These are phyloP conservation scores for Orthosia gothica DNA, from an alignment of 2,888 invertebrate genomes.

Conservation along the genomic window DNA sequence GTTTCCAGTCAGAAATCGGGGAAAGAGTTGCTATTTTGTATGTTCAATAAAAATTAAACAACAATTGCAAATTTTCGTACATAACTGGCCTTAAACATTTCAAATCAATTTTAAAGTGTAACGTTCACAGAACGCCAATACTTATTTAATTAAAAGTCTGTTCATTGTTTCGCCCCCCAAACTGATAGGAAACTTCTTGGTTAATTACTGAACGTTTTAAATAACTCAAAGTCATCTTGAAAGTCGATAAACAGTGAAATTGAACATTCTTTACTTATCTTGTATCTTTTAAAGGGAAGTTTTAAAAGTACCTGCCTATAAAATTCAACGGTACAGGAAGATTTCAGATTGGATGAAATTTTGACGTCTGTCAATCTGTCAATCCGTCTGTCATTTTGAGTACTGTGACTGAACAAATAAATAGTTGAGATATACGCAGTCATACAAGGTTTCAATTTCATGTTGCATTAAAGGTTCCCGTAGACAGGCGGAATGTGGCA, in stretches of 20 bases:
- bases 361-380: neutral
- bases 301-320: slow-evolving; percentile 3
- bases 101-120: slow-evolving; percentile 76
- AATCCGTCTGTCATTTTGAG: too few relatives aligned
- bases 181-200: slow-evolving; percentile 71
- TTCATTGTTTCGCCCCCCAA: slow-evolving; percentile 71
- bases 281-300: slow-evolving; percentile 35
- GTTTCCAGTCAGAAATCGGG: too few relatives aligned
- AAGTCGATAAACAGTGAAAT: slow-evolving; percentile 68
- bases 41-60: slow-evolving; percentile 3
- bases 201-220: slow-evolving; percentile 78
- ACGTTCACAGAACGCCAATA: slow-evolving; percentile 78
- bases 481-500: too few relatives aligned
- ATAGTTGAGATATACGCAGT: too few relatives aligned
- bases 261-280: slow-evolving; percentile 62
- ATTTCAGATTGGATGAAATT: neutral
- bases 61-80: slow-evolving; percentile 2
- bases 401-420: too few relatives aligned
- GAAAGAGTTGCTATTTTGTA: neutral
- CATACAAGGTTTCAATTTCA: too few relatives aligned
- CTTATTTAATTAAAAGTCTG: slow-evolving; percentile 83
- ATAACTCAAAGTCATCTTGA: slow-evolving; percentile 76
- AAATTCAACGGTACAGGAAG: neutral
- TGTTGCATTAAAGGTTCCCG: too few relatives aligned
- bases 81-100: slow-evolving; percentile 56